phyloP scores from a whole-genome alignment of 2,113 vertebrate species.

The Riparia riparia region DNA sequence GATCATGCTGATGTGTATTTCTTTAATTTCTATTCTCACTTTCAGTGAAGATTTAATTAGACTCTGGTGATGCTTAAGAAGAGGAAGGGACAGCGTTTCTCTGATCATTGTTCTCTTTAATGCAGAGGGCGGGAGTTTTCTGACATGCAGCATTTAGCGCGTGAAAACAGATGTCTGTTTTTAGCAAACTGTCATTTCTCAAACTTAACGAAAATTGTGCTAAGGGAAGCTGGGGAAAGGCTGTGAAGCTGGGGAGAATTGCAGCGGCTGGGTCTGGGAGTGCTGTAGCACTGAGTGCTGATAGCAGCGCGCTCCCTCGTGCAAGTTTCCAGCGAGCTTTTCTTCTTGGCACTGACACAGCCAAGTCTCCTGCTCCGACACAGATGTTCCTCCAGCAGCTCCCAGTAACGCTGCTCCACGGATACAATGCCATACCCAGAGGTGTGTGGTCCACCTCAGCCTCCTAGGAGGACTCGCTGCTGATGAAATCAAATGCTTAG shows the following conservation, averaged over 20 bases:
- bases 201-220: neutral
- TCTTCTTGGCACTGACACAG: constrained; percentile 70
- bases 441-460: constrained; percentile 32
- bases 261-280: neutral
- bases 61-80: neutral
- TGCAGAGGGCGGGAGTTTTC: constrained; percentile 22
- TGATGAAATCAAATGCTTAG: constrained; percentile 73
- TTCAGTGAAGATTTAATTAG: neutral
- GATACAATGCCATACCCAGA: constrained; percentile 37
- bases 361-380: constrained; percentile 47
- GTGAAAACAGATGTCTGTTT: neutral
- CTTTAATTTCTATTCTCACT: constrained; percentile 41
- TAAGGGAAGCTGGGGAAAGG: neutral
- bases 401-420: neutral
- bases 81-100: neutral
- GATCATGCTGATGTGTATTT: neutral
- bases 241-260: neutral
- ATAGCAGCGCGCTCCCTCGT: constrained; percentile 17
- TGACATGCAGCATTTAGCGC: neutral
- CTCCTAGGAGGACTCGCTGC: constrained; percentile 36
- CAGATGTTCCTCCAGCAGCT: constrained; percentile 54
- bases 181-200: neutral
- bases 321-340: constrained; percentile 75
- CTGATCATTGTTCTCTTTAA: neutral
- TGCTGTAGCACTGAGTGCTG: neutral